These are phyloP conservation scores for Agrochola macilenta DNA, from an alignment of 2,888 invertebrate genomes.

Conservation along the genomic window DNA sequence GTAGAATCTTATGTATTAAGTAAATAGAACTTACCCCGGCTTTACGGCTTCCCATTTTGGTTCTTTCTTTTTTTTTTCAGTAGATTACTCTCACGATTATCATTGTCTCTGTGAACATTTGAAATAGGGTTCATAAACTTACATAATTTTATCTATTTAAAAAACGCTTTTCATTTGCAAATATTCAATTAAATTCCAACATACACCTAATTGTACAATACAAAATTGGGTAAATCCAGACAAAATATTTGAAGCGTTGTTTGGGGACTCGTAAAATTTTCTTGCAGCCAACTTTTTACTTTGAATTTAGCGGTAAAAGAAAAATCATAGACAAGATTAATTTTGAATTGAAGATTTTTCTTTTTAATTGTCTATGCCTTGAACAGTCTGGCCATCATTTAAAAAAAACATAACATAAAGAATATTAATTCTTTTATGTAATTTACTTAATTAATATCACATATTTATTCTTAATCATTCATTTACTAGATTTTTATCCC, in stretches of 20 bases:
- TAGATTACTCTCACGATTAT: too few species aligned
- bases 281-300: too few species aligned
- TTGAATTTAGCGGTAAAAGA: conserved; percentile 27
- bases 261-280: neutral
- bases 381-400: neutral
- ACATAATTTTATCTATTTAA: neutral
- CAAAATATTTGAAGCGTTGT: neutral
- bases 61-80: neutral
- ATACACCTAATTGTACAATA: neutral
- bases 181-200: neutral
- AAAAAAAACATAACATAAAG: neutral
- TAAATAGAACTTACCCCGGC: neutral
- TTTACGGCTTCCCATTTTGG: neutral
- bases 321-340: conserved; percentile 17
- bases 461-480: neutral
- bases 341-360: neutral
- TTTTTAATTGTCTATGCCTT: conserved; percentile 5
- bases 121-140: neutral
- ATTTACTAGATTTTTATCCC: neutral
- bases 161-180: neutral
- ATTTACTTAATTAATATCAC: too few species aligned
- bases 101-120: conserved; percentile 7
- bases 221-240: neutral
- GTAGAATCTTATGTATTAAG: too few species aligned
- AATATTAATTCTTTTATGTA: neutral